Conservation (phyloP, 2,113 vertebrate species). For the Oncorhynchus kisutch region DNA sequence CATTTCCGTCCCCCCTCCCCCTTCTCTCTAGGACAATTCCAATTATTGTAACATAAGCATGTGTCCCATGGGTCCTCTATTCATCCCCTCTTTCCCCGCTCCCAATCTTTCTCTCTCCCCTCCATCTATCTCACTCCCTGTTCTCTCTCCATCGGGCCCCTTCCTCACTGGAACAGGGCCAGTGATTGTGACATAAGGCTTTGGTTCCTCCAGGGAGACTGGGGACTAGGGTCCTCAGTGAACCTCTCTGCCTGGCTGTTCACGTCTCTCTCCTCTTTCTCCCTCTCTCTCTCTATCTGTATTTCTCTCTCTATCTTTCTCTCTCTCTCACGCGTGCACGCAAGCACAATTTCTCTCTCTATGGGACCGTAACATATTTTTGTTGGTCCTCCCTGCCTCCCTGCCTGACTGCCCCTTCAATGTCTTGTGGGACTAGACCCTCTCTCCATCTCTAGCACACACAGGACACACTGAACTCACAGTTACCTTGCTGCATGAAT, state of each 20-base stretch:
- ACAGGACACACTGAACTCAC: too few species aligned
- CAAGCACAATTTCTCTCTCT: background rate
- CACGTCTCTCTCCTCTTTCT: background rate
- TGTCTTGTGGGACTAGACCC: too few species aligned
- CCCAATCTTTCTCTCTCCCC: background rate
- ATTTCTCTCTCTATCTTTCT: background rate
- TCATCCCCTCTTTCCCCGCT: background rate
- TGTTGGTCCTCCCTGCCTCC: background rate
- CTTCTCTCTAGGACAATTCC: too few species aligned
- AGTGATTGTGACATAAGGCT: slow-evolving; percentile 15
- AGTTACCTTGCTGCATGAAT: too few species aligned
- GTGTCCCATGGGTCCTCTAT: background rate
- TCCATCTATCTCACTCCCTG: background rate
- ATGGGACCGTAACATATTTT: background rate
- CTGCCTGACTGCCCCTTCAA: too few species aligned
- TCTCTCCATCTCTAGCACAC: too few species aligned
- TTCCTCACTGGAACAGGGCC: background rate
- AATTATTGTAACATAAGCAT: background rate
- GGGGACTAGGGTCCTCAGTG: slow-evolving; percentile 1
- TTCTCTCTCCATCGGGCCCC: background rate
- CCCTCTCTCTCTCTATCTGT: slow-evolving; percentile 1
- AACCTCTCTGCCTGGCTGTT: background rate
- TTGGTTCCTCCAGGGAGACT: slow-evolving; percentile 10
- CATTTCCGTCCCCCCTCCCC: background rate
- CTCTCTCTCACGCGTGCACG: background rate